Conservation (phyloP, 2,888 invertebrate genomes). For the Ethmia dodecea region DNA sequence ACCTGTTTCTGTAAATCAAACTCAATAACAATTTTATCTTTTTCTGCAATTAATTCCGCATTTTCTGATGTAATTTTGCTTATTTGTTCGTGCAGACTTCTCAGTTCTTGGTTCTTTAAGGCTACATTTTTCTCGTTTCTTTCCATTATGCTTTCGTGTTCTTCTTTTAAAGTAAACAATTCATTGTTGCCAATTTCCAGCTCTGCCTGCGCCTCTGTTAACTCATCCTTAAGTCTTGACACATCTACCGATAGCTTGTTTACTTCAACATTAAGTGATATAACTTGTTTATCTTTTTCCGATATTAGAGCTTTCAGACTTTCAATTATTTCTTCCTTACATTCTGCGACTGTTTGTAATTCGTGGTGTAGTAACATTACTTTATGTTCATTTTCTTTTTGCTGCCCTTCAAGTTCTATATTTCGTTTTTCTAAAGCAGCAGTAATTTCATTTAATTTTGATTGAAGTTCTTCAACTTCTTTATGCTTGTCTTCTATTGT, state of each 20-base stretch:
- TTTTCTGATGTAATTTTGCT: conserved; percentile 30
- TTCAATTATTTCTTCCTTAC: conserved; percentile 47
- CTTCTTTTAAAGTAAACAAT: conserved; percentile 40
- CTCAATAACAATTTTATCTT: conserved; percentile 29
- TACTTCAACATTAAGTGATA: conserved; percentile 52
- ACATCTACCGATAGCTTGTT: conserved; percentile 44
- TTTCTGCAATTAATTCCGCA: conserved; percentile 27
- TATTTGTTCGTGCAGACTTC: conserved; percentile 40
- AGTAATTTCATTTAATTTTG: conserved; percentile 26
- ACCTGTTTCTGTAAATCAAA: conserved; percentile 49
- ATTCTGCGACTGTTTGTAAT: conserved; percentile 49
- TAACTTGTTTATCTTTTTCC: conserved; percentile 53
- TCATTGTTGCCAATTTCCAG: conserved; percentile 57
- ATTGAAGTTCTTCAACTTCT: conserved; percentile 28
- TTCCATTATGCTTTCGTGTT: conserved; percentile 40
- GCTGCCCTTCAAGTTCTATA: conserved; percentile 58
- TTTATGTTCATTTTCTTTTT: conserved; percentile 56
- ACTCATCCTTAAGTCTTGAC: conserved; percentile 42
- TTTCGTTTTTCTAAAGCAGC: conserved; percentile 35
- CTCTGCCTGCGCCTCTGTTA: conserved; percentile 50
- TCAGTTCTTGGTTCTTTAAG: conserved; percentile 48
- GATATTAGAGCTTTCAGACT: conserved; percentile 40
- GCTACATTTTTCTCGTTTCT: conserved; percentile 37
- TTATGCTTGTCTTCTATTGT: conserved; percentile 27
- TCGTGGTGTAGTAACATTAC: conserved; percentile 50